These are phyloP conservation scores for Coregonus sp. DNA, from an alignment of 2,797 vertebrate genomes.

Conservation along the genomic window DNA sequence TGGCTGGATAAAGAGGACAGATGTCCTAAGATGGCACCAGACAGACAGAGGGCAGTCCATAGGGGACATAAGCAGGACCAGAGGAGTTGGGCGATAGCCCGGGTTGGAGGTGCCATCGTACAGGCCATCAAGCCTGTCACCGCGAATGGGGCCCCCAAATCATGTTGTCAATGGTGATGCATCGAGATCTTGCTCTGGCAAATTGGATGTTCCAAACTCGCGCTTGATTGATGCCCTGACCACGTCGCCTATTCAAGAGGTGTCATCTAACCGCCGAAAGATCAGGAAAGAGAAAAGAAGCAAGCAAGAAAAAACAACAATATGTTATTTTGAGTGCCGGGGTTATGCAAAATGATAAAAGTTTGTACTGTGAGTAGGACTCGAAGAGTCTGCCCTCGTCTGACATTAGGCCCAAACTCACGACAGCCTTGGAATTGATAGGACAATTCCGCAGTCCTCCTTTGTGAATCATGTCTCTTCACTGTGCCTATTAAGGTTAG, in stretches of 20 bases:
- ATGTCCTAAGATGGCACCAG: constrained; percentile 43
- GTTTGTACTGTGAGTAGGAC: not conserved
- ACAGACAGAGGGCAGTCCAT: constrained; percentile 48
- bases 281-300: constrained; percentile 36
- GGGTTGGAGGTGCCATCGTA: constrained; percentile 53
- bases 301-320: constrained; percentile 44
- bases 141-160: constrained; percentile 61
- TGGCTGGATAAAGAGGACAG: constrained; percentile 52
- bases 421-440: constrained; percentile 64
- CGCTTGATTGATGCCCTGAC: constrained; percentile 67
- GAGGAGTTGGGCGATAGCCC: constrained; percentile 41
- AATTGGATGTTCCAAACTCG: constrained; percentile 70
- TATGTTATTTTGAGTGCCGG: not conserved
- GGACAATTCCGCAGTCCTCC: constrained; percentile 47
- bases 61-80: constrained; percentile 48
- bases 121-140: constrained; percentile 48
- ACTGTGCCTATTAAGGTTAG: constrained; percentile 57
- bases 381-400: constrained; percentile 22
- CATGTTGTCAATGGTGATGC: constrained; percentile 77
- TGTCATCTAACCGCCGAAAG: constrained; percentile 52
- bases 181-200: constrained; percentile 64
- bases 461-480: constrained; percentile 53
- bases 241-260: constrained; percentile 38
- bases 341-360: not conserved
- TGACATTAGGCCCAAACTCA: constrained; percentile 28